Base-by-base conservation (phyloP, 2,113 vertebrate species). In the Loxodonta africana region DNA sequence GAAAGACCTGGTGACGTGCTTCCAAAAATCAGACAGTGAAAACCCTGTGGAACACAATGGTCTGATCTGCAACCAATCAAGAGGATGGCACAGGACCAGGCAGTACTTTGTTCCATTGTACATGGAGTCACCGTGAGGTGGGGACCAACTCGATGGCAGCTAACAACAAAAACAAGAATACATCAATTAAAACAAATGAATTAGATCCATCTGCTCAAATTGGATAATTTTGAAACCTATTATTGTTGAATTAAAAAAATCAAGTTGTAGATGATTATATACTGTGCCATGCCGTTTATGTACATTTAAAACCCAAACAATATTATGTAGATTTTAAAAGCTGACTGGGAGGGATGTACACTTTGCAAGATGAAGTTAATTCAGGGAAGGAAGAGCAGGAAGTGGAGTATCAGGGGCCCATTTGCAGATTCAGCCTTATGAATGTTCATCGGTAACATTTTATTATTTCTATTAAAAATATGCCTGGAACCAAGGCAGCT, bases 381-480 rank as follows among this genome's bases (percentile, higher is more conserved):
- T 26, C 17, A 33, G 0, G 12, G 37, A 60, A 87, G 23, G 10
- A 51, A 65, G 11, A 41, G 33, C 94, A 62, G n/a, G 23, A 51
- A 77, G 26, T 26, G 62, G 18, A 7, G 20, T 62, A 2, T 62
- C 60, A 90, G 6, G 26, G 10, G 25, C 9, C 18, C 11, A 37
- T 83, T 44, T 83, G 44, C 33, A 94, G 48, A 8, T 51, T 83
- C 5, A 17, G 5, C 48, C 48, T 73, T 18, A 73, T 18, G 33
- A n/a, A 37, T 73, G 15, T 37, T 37, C 69, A 46, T 46, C 6
- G n/a, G 2, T 18, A 62, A 48, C 15, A 73, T 71, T 83, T 90
- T n/a, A 5, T 90, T 46, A 53, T 71, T 91, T n/a, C 6, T 92
- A 62, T 83, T 92, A 73, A 93, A 84, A 80, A 88, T 44, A 73